Base-by-base conservation (phyloP, 2,113 vertebrate genomes). In the Eonycteris spelaea region DNA sequence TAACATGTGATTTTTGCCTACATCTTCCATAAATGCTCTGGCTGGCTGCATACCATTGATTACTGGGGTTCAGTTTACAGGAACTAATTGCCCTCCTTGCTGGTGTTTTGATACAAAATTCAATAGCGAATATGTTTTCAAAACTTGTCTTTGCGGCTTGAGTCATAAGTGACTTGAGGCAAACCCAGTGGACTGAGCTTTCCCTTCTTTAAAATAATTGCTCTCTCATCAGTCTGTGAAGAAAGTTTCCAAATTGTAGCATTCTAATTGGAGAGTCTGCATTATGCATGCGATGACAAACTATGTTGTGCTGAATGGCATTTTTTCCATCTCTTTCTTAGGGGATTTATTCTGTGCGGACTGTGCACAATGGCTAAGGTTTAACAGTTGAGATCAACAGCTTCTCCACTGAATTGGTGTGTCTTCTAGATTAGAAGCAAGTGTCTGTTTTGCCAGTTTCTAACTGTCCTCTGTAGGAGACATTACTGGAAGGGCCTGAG, bases 81-180 rank as follows among this genome's bases (percentile, higher is more conserved):
- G 92, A 98, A 96, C 68, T 97, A 98, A 98, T 95, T 96, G 97
- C 86, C 92, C 86, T 97, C 87, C 92, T 96, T 84, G 85, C 91
- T 97, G 94, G 38, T 97, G 80, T 97, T 98, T 97, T 98, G 95
- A 97, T 97, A 97, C 51, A 96, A 98, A 97, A 98, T 91, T 98
- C 98, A 97, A 97, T 96, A 96, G 92, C 6, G 75, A 97, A 95
- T 96, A 86, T 91, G 87, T 90, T 95, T 97, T 80, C 59, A 97
- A 98, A 95, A 28, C 59, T 92, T 93, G 48, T 73, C 68, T 98
- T 92, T 91, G 95, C 1, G 65, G 61, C 93, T 97, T 89, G 89
- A 98, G 83, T 97, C 86, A 95, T 73, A 97, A 97, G 88, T 95
- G 96, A 98, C 94, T 94, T 10, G 30, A 98, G 86, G 82, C 86